phyloP scores from a whole-genome alignment of 2,888 invertebrate genomes.

The Tachina fera region DNA sequence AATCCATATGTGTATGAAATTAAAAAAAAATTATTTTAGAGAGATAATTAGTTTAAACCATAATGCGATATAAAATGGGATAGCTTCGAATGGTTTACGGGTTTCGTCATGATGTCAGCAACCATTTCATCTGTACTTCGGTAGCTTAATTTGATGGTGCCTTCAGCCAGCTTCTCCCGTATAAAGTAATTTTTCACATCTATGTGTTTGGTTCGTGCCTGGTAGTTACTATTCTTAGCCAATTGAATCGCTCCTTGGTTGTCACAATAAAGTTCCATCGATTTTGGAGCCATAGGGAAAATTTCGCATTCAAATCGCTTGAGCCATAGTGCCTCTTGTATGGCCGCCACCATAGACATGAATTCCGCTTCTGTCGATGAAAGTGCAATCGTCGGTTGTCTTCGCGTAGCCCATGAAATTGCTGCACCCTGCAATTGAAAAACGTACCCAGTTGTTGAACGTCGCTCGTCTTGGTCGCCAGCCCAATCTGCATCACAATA shows the following conservation, averaged over 20 bases:
- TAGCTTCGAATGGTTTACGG: too few species aligned
- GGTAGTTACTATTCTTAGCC: conserved; percentile 60
- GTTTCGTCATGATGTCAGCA: too few species aligned
- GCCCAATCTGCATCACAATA: too few species aligned
- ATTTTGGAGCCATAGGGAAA: conserved; percentile 48
- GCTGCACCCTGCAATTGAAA: conserved; percentile 52
- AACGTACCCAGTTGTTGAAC: conserved; percentile 53
- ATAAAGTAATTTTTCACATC: conserved; percentile 62
- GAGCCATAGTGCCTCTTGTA: background rate
- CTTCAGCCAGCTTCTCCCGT: conserved; percentile 52
- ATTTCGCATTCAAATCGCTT: conserved; percentile 60
- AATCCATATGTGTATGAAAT: too few species aligned
- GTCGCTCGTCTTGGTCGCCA: background rate
- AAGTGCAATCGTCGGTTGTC: conserved; percentile 57
- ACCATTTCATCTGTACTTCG: too few species aligned
- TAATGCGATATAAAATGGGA: too few species aligned
- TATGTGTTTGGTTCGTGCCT: conserved; percentile 65
- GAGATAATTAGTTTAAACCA: too few species aligned
- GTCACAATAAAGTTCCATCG: conserved; percentile 60
- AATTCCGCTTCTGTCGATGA: conserved; percentile 59
- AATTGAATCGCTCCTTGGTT: background rate
- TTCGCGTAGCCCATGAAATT: conserved; percentile 59
- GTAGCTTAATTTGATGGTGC: background rate
- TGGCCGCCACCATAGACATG: conserved; percentile 31
- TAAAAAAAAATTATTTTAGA: too few species aligned